These are phyloP conservation scores for Ammodytes dubius DNA, from an alignment of 2,113 vertebrate species.

Conservation along the genomic window DNA sequence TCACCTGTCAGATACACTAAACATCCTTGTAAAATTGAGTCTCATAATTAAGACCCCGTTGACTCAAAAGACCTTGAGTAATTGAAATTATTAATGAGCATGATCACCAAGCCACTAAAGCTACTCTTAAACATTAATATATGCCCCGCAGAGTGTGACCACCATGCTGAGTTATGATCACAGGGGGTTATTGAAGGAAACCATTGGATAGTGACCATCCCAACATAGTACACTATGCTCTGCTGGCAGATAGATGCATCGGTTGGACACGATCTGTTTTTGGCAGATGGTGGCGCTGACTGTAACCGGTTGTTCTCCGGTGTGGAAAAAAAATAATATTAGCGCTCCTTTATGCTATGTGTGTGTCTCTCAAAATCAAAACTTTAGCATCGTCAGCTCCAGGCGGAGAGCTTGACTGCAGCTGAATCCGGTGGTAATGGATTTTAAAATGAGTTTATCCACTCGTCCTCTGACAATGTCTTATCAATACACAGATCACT, in stretches of 20 bases:
- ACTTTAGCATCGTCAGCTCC: slow-evolving; percentile 39
- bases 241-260: slow-evolving; percentile 17
- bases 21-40: neutral
- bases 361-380: slow-evolving; percentile 33
- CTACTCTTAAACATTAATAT: neutral
- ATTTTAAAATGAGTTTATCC: slow-evolving; percentile 20
- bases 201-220: neutral
- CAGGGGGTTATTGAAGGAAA: neutral
- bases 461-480: neutral
- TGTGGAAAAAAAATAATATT: slow-evolving; percentile 34
- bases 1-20: neutral
- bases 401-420: neutral
- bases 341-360: slow-evolving; percentile 8
- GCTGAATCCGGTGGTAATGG: slow-evolving; percentile 15
- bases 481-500: neutral
- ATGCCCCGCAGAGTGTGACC: neutral
- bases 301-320: slow-evolving; percentile 28
- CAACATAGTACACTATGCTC: neutral
- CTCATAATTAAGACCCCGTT: neutral
- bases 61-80: neutral
- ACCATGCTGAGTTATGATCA: neutral
- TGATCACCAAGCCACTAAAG: neutral
- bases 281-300: slow-evolving; percentile 34
- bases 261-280: slow-evolving; percentile 33
- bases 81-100: neutral